phyloP scores from a whole-genome alignment of 2,113 vertebrate species.

The Lepidiolamprologus cunningtoni region DNA sequence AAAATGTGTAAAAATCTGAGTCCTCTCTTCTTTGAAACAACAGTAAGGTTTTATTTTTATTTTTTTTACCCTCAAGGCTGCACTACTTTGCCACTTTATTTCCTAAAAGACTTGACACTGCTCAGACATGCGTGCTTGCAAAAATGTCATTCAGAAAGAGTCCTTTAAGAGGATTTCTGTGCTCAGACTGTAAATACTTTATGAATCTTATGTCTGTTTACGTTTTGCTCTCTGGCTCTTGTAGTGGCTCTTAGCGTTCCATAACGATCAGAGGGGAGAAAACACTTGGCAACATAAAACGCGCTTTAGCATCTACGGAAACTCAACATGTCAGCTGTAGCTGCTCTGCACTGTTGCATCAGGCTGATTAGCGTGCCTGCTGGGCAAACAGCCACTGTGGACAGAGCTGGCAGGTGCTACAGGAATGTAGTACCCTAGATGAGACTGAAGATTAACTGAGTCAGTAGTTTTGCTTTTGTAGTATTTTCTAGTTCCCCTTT shows the following conservation, averaged over 20 bases:
- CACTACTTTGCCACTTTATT: not conserved
- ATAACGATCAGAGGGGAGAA: not conserved
- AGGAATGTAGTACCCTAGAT: not conserved
- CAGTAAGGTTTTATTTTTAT: not conserved
- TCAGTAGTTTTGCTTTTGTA: not conserved
- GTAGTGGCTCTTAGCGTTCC: not conserved
- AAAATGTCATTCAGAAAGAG: not conserved
- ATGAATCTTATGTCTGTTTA: not conserved
- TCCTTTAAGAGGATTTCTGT: not conserved
- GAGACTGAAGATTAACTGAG: not conserved
- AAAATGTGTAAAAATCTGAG: not conserved
- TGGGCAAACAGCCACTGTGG: not conserved
- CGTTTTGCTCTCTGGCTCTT: not conserved
- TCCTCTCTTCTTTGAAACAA: not conserved
- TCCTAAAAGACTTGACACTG: not conserved
- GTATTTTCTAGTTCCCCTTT: not conserved
- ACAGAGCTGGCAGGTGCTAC: not conserved
- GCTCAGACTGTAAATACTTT: conserved; percentile 2
- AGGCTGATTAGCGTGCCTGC: not conserved
- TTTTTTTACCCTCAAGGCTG: not conserved
- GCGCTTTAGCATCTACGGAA: not conserved
- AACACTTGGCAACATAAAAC: conserved; percentile 1
- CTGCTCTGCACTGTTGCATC: not conserved
- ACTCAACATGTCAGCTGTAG: not conserved
- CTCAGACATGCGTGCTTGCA: not conserved